Conservation (phyloP, 2,888 invertebrate genomes). For the Acanthosepion lycidas region DNA sequence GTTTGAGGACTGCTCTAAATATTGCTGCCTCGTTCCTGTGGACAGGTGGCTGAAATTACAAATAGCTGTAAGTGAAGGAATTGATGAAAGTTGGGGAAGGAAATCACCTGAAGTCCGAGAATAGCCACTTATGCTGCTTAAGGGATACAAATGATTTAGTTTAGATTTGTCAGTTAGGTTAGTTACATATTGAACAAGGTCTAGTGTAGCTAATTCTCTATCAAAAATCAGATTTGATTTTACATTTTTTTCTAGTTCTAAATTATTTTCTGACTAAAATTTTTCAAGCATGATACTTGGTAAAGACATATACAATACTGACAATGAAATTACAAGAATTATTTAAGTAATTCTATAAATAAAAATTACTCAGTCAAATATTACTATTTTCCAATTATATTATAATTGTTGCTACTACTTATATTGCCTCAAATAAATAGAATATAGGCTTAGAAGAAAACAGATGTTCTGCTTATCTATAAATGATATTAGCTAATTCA, state of each 20-base stretch:
- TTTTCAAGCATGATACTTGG: not conserved
- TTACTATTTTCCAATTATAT: too few species aligned
- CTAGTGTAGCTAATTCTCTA: not conserved
- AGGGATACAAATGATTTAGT: not conserved
- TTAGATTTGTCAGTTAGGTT: not conserved
- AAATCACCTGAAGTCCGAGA: not conserved
- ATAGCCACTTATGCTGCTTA: not conserved
- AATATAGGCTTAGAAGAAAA: not conserved
- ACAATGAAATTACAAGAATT: not conserved
- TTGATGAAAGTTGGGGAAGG: not conserved
- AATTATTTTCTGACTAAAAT: not conserved
- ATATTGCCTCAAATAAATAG: too few species aligned
- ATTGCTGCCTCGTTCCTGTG: slow-evolving; percentile 37
- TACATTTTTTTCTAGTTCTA: not conserved
- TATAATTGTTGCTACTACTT: too few species aligned
- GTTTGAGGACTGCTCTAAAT: slow-evolving; percentile 35
- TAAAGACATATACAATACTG: not conserved
- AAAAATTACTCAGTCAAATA: not conserved
- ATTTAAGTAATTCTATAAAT: not conserved
- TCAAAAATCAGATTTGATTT: too few species aligned
- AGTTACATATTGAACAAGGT: not conserved
- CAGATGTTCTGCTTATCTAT: accelerated
- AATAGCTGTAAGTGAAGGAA: not conserved
- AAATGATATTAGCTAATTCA: too few species aligned
- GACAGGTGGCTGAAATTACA: slow-evolving; percentile 45